Evolutionary conservation across 1,140 invertebrate species (phyloP).

Genomic region (Drosophila repletoides): DNA sequence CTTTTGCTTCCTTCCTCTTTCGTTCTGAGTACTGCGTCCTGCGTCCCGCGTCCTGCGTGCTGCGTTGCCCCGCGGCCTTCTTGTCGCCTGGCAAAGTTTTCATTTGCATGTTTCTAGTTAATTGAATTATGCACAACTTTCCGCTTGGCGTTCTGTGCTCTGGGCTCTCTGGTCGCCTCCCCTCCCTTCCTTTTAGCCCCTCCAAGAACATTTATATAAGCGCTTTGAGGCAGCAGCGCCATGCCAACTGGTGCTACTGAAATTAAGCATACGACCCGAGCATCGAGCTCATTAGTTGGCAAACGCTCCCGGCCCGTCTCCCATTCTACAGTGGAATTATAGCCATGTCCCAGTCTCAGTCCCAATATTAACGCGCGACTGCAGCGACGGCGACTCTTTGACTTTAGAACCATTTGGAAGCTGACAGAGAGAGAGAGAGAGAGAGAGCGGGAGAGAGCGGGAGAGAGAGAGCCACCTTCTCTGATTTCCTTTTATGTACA

Average conservation of each 20-base stretch:
- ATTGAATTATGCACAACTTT: conserved; percentile 78
- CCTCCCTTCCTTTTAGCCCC: not conserved
- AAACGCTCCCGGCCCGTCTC: not conserved
- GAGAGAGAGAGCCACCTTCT: no score
- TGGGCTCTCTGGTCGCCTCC: conserved; percentile 4
- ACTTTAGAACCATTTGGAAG: conserved; percentile 4
- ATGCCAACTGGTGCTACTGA: conserved; percentile 30
- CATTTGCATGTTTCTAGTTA: conserved; percentile 80
- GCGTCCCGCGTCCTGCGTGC: conserved; percentile 1
- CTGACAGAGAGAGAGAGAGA: no score
- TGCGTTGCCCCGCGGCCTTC: conserved; percentile 29
- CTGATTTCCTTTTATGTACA: conserved; percentile 71
- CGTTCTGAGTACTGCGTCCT: conserved; percentile 1
- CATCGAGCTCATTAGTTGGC: conserved; percentile 30
- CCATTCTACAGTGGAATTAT: not conserved
- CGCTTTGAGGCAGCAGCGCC: conserved; percentile 63
- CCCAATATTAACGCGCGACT: no score
- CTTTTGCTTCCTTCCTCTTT: not conserved
- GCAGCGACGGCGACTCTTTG: conserved; percentile 17
- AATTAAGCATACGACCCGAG: conserved; percentile 37
- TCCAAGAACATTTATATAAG: conserved; percentile 69
- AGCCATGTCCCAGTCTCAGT: no score
- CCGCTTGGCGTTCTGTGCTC: conserved; percentile 50
- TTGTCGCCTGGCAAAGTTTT: conserved; percentile 67
- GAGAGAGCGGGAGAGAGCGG: no score